These are phyloP conservation scores for Odocoileus virginianus DNA, from an alignment of 2,113 vertebrate species.

Conservation along the genomic window DNA sequence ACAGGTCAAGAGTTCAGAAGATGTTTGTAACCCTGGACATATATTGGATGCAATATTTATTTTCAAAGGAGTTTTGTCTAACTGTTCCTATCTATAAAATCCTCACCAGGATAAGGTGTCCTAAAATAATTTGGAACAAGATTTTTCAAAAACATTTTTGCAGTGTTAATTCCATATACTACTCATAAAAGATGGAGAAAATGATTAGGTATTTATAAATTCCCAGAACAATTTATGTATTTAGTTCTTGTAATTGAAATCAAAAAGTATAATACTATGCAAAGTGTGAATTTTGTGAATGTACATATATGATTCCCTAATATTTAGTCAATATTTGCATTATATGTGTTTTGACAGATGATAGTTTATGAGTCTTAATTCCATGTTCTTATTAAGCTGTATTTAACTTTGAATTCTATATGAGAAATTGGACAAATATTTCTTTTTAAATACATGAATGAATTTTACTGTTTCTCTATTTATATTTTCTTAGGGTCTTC, in stretches of 20 bases:
- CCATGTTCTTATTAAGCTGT: not conserved
- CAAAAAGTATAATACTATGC: not conserved
- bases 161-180: not conserved
- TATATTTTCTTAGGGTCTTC: constrained; percentile 86
- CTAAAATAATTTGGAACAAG: not conserved
- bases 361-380: not conserved
- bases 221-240: not conserved
- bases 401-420: not conserved
- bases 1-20: not conserved
- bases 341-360: not conserved
- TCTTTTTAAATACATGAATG: not conserved
- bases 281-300: not conserved
- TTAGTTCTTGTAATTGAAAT: not conserved
- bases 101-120: not conserved
- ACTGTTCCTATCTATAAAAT: not conserved
- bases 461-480: not conserved
- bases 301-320: not conserved
- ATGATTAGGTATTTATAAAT: not conserved
- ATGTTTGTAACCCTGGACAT: not conserved
- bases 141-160: not conserved
- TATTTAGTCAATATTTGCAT: not conserved
- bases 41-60: not conserved
- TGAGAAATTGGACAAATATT: not conserved
- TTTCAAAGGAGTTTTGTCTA: not conserved
- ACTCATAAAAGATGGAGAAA: not conserved